Evolutionary conservation across 2,888 invertebrate genomes (phyloP), one percentile per base, ranked within the genome.

Genomic region (Dione vanillae): DNA sequence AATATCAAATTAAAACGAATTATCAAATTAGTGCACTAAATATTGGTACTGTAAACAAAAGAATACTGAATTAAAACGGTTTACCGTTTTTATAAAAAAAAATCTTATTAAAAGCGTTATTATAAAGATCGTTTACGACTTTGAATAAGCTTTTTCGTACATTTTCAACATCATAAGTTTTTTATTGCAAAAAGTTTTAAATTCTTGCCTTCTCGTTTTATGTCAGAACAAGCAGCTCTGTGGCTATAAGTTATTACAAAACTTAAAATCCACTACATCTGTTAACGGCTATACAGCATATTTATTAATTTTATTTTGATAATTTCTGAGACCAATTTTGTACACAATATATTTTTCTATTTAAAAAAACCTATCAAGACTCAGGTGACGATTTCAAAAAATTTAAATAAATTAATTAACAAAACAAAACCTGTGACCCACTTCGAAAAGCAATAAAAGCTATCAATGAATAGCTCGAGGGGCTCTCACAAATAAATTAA

Each of bases 401-500:
- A 66, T 69, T 51, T 62, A 41, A 66, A 69, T 71, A 75, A 77
- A 75, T 67, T 69, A 74, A 75, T 73, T 74, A 75, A 70, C 56
- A 69, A 27, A 76, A 77, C 71, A 70, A 70, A 75, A 67, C 68
- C 70, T 61, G 71, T 75, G 79, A 79, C 77, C 79, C 70, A 78
- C 56, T 78, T 79, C 62, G 59, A 73, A 77, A 79, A 79, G 80
- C 79, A 83, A 85, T 86, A 85, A 83, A 83, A 79, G 79, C 78
- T 77, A 77, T 75, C 76, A 80, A 79, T 82, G 65, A 67, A 78
- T 79, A 77, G 79, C 80, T 78, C 76, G 75, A 81, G 76, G 75
- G 77, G 72, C 81, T 79, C 80, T 78, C 74, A 76, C 77, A 82
- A 85, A 85, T 85, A 81, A 83, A 83, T 88, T 87, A 87, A 85